phyloP scores from a whole-genome alignment of 2,888 invertebrate species.

The Rhaphigaster nebulosa region DNA sequence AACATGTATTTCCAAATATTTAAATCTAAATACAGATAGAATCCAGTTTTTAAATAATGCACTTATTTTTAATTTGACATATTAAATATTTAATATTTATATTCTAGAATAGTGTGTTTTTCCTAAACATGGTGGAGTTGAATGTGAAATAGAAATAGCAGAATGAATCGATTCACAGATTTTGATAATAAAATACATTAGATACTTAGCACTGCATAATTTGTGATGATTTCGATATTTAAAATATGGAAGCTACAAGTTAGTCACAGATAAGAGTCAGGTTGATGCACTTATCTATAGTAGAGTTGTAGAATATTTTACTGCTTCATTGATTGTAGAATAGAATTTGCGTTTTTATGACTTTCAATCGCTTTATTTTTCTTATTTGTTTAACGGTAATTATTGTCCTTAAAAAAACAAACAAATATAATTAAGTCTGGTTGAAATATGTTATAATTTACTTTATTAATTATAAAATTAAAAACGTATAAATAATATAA shows the following conservation, averaged over 20 bases:
- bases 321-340: conserved; percentile 37
- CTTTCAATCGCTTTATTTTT: neutral
- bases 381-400: neutral
- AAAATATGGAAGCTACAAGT: conserved; percentile 22
- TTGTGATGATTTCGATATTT: conserved; percentile 19
- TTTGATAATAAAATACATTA: neutral
- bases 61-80: neutral
- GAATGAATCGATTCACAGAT: conserved; percentile 1
- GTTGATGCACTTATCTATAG: conserved; percentile 20
- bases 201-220: conserved; percentile 43
- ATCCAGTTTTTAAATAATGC: conserved; percentile 6
- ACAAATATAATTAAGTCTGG: neutral
- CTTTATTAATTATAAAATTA: neutral
- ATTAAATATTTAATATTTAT: neutral
- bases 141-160: conserved; percentile 8
- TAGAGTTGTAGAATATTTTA: conserved; percentile 34
- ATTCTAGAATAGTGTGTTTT: conserved; percentile 15
- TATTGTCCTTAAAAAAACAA: neutral
- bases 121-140: neutral
- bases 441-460: no score
- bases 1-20: neutral
- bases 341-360: neutral
- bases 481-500: neutral
- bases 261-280: neutral
- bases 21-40: neutral